Evolutionary conservation across 2,113 vertebrate genomes (phyloP).

Genomic region (Eublepharis macularius): DNA sequence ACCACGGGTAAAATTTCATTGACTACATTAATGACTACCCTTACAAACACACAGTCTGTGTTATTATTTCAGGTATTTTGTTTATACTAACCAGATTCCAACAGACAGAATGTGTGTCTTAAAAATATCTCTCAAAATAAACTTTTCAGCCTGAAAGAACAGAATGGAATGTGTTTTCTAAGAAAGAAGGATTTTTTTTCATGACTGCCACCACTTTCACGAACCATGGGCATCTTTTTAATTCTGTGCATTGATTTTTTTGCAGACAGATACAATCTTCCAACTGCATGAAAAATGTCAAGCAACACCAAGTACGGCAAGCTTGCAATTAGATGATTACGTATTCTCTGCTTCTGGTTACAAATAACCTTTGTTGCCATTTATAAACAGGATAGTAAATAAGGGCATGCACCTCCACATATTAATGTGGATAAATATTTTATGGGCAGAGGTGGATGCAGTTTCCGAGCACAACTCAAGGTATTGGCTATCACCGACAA

Average conservation of each 20-base stretch:
- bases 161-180: neutral
- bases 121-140: neutral
- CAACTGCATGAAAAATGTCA: neutral
- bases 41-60: neutral
- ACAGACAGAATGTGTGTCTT: neutral
- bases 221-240: neutral
- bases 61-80: neutral
- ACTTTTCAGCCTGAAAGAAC: conserved; percentile 9
- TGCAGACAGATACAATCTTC: neutral
- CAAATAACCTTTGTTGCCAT: neutral
- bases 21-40: neutral
- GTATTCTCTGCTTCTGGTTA: neutral
- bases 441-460: neutral
- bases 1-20: too few relatives aligned
- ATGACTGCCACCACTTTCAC: neutral
- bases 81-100: neutral
- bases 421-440: neutral
- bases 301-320: neutral
- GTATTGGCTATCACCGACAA: too few relatives aligned
- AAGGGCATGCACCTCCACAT: neutral
- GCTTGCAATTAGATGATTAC: neutral
- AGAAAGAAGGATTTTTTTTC: neutral
- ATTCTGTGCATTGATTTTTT: neutral
- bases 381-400: conserved; percentile 12
- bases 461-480: too few relatives aligned